Percentiles rank a stretch among this genome's conserved stretches.
phyloP scores from a whole-genome alignment of 2,797 vertebrate genomes.

The Serranus cabrilla region DNA sequence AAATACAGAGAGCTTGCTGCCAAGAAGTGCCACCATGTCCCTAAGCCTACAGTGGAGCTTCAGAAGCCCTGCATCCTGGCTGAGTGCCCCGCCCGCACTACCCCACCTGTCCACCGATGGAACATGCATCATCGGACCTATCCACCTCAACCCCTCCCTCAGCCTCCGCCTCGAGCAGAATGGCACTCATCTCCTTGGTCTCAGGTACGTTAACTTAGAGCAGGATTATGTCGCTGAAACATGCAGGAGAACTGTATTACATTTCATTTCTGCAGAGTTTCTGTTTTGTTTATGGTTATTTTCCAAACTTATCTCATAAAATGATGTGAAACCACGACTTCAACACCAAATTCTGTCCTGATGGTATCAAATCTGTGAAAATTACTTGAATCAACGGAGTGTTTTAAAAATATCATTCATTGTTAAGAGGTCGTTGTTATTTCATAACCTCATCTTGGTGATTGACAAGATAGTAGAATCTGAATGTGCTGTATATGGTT shows the following conservation, averaged over 20 bases:
- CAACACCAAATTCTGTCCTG: too few relatives aligned
- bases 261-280: background rate
- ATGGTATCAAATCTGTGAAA: too few relatives aligned
- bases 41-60: constrained; percentile 85
- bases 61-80: constrained; percentile 83
- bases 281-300: background rate
- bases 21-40: constrained; percentile 89
- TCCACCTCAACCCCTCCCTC: constrained; percentile 53
- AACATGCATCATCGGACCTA: constrained; percentile 48
- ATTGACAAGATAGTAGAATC: background rate
- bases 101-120: constrained; percentile 57
- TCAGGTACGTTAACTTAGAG: constrained; percentile 79
- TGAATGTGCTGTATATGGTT: background rate
- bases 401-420: too few relatives aligned
- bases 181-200: constrained; percentile 92
- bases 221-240: background rate
- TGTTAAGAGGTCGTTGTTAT: too few relatives aligned
- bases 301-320: too few relatives aligned
- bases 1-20: constrained; percentile 88
- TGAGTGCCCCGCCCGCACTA: constrained; percentile 78
- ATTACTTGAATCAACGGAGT: too few relatives aligned
- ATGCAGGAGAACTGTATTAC: background rate
- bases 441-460: background rate
- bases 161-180: constrained; percentile 64
- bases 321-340: too few relatives aligned